These are phyloP conservation scores for Steinernema scapterisci DNA, from an alignment of 2,888 invertebrate species.

Conservation along the genomic window DNA sequence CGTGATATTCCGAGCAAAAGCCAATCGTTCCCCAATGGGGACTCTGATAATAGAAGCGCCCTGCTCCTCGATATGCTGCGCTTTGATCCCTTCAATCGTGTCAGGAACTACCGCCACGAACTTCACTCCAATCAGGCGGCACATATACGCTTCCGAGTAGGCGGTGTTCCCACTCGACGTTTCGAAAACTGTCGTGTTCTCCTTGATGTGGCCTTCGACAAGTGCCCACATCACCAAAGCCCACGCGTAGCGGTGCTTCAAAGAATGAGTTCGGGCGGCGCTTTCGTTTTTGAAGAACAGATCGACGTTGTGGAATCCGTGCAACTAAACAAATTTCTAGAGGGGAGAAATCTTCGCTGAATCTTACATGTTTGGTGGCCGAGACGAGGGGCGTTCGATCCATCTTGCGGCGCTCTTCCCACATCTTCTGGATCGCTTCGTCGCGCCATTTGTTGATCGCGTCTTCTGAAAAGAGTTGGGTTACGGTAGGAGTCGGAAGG, in stretches of 20 bases:
- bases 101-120: constrained; percentile 58
- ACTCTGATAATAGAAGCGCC: constrained; percentile 54
- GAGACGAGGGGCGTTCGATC: constrained; percentile 52
- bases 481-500: not conserved
- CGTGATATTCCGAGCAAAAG: constrained; percentile 4
- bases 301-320: constrained; percentile 37
- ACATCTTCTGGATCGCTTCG: constrained; percentile 49
- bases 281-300: constrained; percentile 61
- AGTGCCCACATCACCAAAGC: constrained; percentile 60
- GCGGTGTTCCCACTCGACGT: constrained; percentile 64
- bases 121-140: constrained; percentile 49
- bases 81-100: constrained; percentile 54
- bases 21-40: not conserved
- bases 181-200: constrained; percentile 57
- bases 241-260: constrained; percentile 63
- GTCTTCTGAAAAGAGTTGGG: constrained; percentile 11
- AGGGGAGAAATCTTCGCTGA: not conserved
- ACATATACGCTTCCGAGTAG: constrained; percentile 61
- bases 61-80: constrained; percentile 51
- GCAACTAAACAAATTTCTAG: constrained; percentile 36
- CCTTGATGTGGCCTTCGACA: constrained; percentile 49
- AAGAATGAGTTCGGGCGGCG: constrained; percentile 48
- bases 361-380: constrained; percentile 11
- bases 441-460: constrained; percentile 43
- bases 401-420: constrained; percentile 54